Evolutionary conservation across 2,797 vertebrate species (phyloP), one percentile per base, ranked within the genome.

Genomic region (Aldrovandia affinis): DNA sequence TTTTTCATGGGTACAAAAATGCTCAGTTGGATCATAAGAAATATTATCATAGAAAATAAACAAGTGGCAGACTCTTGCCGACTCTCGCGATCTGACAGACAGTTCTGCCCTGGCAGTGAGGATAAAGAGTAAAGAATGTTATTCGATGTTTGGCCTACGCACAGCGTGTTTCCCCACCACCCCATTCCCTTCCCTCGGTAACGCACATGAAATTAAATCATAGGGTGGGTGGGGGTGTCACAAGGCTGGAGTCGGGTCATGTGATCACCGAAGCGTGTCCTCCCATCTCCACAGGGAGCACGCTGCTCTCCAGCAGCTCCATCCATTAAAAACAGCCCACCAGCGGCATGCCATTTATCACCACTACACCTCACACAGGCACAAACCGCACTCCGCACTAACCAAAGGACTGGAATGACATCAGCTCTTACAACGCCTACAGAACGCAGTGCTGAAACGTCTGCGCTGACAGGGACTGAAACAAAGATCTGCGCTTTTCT

Each of bases 201-300:
- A 63, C 61, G 33, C 42, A 83, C 65, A 25, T 73, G 42, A 75
- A 73, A 73, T 52, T 55, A 75, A 83, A 83, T 55, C 65, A 83
- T 55, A 75, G 57, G 65, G 73, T 44, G 44, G 65, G 44, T 9
- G 42, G 42, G 47, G 20, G 25, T 50, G 81, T 83, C 57, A 75
- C 39, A 36, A 36, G 65, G 30, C 50, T 20, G 10, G 28, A n/a
- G 50, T 54, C 52, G 18, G 52, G 54, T 83, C 70, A 83, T 28
- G 36, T 33, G 30, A 57, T 59, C 30, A 47, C 42, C 25, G 77
- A 22, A 52, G 63, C 68, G 22, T 10, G 15, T 30, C 54, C 25
- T 44, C 65, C 50, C 33, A n/a, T 59, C 55, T 50, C 33, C 79
- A 39, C 65, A 1, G 18, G 68, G 42, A 82, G 42, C 28, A 36